phyloP scores from a whole-genome alignment of 2,113 vertebrate species.

The Hepsetus odoe region DNA sequence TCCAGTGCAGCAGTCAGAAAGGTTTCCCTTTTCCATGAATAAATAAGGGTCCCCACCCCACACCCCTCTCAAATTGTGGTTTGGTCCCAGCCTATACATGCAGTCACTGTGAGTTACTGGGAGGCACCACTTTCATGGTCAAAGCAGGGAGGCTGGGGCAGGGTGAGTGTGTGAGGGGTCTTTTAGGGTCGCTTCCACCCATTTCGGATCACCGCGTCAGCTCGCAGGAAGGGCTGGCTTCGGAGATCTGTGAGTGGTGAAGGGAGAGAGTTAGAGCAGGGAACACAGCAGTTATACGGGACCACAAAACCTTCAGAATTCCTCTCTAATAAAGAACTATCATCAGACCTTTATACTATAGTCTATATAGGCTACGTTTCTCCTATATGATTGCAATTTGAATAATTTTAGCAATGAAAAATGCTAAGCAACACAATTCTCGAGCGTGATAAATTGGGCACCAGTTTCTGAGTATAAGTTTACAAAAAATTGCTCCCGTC shows the following conservation, averaged over 20 bases:
- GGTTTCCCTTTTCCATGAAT: constrained; percentile 76
- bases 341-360: background rate
- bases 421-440: too few species aligned
- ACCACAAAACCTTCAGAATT: constrained; percentile 43
- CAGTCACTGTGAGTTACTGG: constrained; percentile 71
- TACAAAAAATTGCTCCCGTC: too few species aligned
- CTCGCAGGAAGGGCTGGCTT: constrained; percentile 82
- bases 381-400: too few species aligned
- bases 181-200: constrained; percentile 82
- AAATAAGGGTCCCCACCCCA: constrained; percentile 68
- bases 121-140: constrained; percentile 46
- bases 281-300: constrained; percentile 64
- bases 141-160: background rate
- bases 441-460: too few species aligned
- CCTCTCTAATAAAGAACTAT: background rate
- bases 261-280: constrained; percentile 64
- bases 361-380: background rate
- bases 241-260: constrained; percentile 81
- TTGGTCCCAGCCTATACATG: constrained; percentile 64
- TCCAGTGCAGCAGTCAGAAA: constrained; percentile 61
- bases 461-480: too few species aligned
- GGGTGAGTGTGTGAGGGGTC: constrained; percentile 60
- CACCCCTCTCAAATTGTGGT: constrained; percentile 61
- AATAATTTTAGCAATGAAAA: too few species aligned
- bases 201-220: constrained; percentile 80